phyloP scores from a whole-genome alignment of 2,888 invertebrate genomes.

The Athalia cordata region DNA sequence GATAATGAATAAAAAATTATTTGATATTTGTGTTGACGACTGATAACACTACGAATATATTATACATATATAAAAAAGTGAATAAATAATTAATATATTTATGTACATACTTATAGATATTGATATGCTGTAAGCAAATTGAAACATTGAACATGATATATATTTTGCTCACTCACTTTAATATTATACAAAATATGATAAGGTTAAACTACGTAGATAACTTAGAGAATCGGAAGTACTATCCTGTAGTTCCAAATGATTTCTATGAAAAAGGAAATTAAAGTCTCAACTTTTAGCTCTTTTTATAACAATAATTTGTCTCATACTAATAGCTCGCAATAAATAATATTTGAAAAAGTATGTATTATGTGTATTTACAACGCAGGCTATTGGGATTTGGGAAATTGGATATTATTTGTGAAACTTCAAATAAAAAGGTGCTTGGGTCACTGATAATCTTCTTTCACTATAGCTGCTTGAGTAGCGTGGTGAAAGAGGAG shows the following conservation, averaged over 20 bases:
- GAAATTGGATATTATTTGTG: too few relatives aligned
- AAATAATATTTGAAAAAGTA: slow-evolving; percentile 25
- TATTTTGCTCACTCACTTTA: neutral
- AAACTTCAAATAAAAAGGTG: too few relatives aligned
- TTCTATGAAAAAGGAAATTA: slow-evolving; percentile 19
- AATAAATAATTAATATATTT: slow-evolving; percentile 3
- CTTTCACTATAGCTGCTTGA: too few relatives aligned
- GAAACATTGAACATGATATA: neutral
- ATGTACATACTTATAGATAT: slow-evolving; percentile 17
- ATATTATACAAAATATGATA: slow-evolving; percentile 5
- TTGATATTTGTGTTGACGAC: slow-evolving; percentile 12
- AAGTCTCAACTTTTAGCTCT: slow-evolving; percentile 1
- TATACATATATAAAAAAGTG: neutral
- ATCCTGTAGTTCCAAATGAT: slow-evolving; percentile 19
- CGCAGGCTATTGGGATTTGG: neutral
- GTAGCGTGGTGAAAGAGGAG: too few relatives aligned
- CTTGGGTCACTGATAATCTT: too few relatives aligned
- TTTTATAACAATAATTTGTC: neutral
- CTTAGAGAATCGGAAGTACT: neutral
- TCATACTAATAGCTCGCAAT: slow-evolving; percentile 4
- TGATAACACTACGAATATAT: slow-evolving; percentile 16
- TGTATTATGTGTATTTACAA: neutral
- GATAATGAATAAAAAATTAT: slow-evolving; percentile 26
- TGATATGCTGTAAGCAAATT: neutral
- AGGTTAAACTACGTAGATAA: neutral